These are phyloP conservation scores for Scatophagus argus DNA, from an alignment of 2,113 vertebrate genomes.

Conservation along the genomic window DNA sequence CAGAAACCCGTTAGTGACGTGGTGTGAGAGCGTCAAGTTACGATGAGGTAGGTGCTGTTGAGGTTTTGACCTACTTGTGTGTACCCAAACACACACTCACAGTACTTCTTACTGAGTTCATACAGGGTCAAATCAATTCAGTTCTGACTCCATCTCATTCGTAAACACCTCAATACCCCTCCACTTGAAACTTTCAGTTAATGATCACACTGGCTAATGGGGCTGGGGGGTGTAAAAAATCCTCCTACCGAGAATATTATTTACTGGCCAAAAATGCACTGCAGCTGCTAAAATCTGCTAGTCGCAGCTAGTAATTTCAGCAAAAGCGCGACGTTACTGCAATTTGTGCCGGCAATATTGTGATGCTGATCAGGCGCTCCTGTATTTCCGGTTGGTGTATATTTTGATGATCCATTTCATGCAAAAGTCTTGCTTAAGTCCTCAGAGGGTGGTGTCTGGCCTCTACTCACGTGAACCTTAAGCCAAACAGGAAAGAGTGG, in stretches of 20 bases:
- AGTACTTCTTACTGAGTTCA: neutral
- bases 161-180: neutral
- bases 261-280: too few relatives aligned
- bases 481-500: conserved; percentile 68
- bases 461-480: conserved; percentile 45
- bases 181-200: too few relatives aligned
- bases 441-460: neutral
- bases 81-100: neutral
- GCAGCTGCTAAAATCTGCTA: too few relatives aligned
- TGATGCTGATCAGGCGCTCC: conserved; percentile 10
- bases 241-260: too few relatives aligned
- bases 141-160: neutral
- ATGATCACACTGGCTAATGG: neutral
- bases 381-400: conserved; percentile 15
- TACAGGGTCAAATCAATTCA: neutral
- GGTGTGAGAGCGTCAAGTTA: conserved; percentile 60
- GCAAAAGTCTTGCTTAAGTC: conserved; percentile 34
- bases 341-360: neutral
- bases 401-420: conserved; percentile 23
- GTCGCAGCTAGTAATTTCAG: too few relatives aligned
- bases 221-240: too few relatives aligned
- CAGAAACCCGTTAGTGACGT: conserved; percentile 64
- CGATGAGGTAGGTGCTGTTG: conserved; percentile 42
- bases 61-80: conserved; percentile 4
- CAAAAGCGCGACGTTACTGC: neutral